These are phyloP conservation scores for Squalus acanthias DNA, from an alignment of 2,797 vertebrate genomes.

Conservation along the genomic window DNA sequence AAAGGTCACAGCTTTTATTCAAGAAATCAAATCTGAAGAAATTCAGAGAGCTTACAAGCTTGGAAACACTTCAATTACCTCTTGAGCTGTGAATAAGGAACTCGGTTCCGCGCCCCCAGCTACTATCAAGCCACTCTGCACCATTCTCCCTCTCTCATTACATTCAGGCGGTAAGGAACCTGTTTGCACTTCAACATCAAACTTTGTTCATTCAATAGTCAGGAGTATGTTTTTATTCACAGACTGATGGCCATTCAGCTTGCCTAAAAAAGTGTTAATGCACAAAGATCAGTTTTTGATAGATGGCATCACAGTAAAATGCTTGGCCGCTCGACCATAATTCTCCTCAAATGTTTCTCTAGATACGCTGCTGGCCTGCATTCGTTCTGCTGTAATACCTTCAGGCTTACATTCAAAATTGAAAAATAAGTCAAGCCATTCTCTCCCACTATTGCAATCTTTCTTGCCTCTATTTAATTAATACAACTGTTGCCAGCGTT, in stretches of 20 bases:
- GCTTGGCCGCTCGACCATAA: not conserved
- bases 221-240: not conserved
- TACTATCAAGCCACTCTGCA: not conserved
- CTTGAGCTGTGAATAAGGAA: not conserved
- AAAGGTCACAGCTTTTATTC: not conserved
- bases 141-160: not conserved
- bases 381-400: not conserved
- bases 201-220: not conserved
- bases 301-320: not conserved
- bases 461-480: not conserved
- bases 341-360: not conserved
- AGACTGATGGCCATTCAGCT: not conserved
- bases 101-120: not conserved
- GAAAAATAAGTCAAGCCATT: not conserved
- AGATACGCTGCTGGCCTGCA: not conserved
- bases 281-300: not conserved
- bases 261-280: not conserved
- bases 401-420: not conserved
- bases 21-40: not conserved
- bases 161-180: not conserved
- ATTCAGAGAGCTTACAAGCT: not conserved
- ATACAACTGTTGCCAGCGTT: not conserved
- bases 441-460: not conserved
- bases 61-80: conserved; percentile 6
- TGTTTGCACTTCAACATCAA: not conserved